Base-by-base conservation (phyloP, 2,888 invertebrate species). In the Diarsia rubi region DNA sequence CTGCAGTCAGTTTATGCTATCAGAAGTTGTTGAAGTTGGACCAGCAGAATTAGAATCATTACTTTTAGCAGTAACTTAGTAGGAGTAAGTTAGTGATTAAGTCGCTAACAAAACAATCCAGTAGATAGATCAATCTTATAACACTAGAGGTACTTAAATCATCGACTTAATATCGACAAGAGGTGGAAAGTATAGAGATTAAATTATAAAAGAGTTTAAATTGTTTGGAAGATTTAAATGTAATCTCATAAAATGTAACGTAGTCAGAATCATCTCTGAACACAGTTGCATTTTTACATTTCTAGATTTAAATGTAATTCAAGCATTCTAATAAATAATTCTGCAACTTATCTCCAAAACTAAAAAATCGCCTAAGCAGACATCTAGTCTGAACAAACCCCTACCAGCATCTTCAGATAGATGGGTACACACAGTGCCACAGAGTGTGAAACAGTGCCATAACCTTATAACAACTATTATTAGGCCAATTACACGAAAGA, bases 401-500 rank as follows among this genome's bases (percentile, higher is more conserved):
- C 27, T 31, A 54, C 24, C 1, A 54, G 16, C 8, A 54, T 63
- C 42, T 66, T 21, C 24, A 24, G 62, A 73, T 37, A 24, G 62
- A 73, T 37, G 21, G 31, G 19, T 68, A 74, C 24, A 70, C 31
- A 52, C 52, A 65, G 60, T 42, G 54, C 54, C 64, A 57, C 49
- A 44, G 8, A 68, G 64, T 83, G 72, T 80, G 73, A 77, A 79
- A 83, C 71, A 80, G 79, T 81, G 52, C 75, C 59, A 78, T 80
- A 80, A 76, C 78, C 82, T 81, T 79, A 75, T 75, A 83, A 79
- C 76, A 81, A 74, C 73, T 76, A 83, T 88, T 83, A 86, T 77
- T 75, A 80, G 37, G 69, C 67, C 84, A 88, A 88, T 87, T 83
- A 86, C 78, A 75, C 63, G n/a, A 67, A 69, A 78, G 84, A 88